Conservation (phyloP, 2,113 vertebrate genomes). For the Anseranas semipalmata region DNA sequence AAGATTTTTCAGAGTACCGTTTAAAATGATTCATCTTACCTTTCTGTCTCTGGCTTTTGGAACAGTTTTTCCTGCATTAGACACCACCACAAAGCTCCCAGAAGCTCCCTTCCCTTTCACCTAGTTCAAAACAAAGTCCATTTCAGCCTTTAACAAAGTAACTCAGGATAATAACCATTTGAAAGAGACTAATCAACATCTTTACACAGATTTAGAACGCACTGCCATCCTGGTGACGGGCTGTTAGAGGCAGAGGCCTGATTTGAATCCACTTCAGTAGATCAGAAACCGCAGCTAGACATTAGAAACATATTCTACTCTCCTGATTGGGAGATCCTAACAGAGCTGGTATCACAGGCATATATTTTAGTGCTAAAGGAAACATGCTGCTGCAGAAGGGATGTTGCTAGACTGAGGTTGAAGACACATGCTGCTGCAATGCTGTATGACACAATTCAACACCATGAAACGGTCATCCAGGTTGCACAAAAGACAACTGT, state of each 20-base stretch:
- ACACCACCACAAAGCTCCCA: conserved; percentile 90
- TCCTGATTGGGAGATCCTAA: not conserved
- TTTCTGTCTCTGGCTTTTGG: conserved; percentile 82
- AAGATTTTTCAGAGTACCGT: not conserved
- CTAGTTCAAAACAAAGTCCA: conserved; percentile 45
- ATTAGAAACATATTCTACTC: not conserved
- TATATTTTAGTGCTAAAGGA: not conserved
- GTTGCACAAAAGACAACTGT: not conserved
- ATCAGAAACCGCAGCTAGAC: not conserved
- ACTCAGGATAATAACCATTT: not conserved
- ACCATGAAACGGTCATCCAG: not conserved
- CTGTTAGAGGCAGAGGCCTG: not conserved
- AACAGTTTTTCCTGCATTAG: conserved; percentile 83
- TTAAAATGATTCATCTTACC: conserved; percentile 72
- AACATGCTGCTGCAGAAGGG: not conserved
- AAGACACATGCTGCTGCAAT: not conserved
- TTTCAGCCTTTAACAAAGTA: conserved; percentile 14
- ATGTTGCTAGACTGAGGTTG: not conserved
- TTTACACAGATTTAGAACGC: not conserved
- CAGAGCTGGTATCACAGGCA: not conserved
- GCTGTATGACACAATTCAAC: not conserved
- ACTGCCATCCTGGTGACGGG: not conserved
- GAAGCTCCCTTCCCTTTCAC: conserved; percentile 97
- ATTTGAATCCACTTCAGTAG: not conserved
- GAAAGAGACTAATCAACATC: not conserved